These are phyloP conservation scores for Phyllotis vaccarum DNA, from an alignment of 2,797 vertebrate genomes.

Conservation along the genomic window DNA sequence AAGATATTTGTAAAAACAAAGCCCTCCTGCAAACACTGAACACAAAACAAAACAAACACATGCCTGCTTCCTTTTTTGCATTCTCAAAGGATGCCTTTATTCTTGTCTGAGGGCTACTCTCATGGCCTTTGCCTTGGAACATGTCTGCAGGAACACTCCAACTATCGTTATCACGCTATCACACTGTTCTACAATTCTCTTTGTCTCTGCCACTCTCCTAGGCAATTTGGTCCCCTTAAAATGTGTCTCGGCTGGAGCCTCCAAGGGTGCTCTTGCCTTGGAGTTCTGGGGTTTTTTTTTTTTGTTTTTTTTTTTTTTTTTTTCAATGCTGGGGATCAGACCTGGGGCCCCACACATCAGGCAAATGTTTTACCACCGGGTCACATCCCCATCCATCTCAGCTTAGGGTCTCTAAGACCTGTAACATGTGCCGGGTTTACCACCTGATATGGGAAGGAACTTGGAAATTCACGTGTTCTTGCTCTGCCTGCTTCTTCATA, in stretches of 20 bases:
- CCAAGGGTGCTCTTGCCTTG: background rate
- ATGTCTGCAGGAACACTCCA: background rate
- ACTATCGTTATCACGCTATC: accelerated
- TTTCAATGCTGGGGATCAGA: background rate
- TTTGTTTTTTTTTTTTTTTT: background rate
- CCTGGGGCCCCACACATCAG: too few species aligned
- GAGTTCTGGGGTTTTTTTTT: background rate
- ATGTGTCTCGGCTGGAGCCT: background rate
- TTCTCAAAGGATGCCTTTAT: background rate
- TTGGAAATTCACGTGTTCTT: background rate
- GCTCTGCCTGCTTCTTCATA: slow-evolving; percentile 7
- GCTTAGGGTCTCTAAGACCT: background rate
- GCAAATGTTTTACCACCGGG: background rate
- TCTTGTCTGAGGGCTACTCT: background rate
- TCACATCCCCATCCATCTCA: background rate
- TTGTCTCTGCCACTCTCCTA: background rate
- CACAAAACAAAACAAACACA: accelerated
- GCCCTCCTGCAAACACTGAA: background rate
- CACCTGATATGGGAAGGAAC: background rate
- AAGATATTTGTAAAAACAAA: background rate
- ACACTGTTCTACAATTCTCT: background rate
- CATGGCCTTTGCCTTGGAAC: background rate
- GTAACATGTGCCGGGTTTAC: background rate
- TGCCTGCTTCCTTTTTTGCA: accelerated
- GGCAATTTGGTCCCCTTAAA: background rate